Conservation (phyloP, 2,113 vertebrate genomes). For the Mirza zaza region DNA sequence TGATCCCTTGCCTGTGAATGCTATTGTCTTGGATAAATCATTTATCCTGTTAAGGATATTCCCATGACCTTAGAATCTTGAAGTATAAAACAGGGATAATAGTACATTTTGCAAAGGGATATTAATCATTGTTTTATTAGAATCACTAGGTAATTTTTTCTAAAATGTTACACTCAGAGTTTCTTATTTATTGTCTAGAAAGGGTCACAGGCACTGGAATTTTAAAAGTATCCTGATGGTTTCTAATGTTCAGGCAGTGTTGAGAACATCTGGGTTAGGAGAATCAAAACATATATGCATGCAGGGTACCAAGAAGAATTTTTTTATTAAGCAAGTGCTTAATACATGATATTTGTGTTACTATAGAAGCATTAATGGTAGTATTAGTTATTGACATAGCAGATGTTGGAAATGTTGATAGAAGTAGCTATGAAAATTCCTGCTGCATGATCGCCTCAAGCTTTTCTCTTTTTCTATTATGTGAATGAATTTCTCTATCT, state of each 20-base stretch:
- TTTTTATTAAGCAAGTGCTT: background rate
- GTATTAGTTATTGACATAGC: background rate
- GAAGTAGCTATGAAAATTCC: background rate
- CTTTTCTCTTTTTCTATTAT: background rate
- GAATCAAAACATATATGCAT: background rate
- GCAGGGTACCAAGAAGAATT: background rate
- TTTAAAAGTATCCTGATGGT: background rate
- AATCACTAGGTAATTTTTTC: background rate
- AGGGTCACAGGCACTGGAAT: background rate
- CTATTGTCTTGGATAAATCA: background rate
- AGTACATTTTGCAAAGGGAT: background rate
- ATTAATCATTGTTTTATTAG: background rate
- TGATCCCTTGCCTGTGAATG: background rate
- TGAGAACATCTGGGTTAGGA: background rate
- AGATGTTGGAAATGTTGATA: background rate
- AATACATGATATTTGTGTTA: background rate
- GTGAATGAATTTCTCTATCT: background rate
- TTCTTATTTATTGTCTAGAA: background rate
- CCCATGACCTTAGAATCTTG: background rate
- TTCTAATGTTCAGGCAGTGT: background rate
- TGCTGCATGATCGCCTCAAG: background rate
- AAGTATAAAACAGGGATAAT: background rate
- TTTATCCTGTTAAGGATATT: background rate
- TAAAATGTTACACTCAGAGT: background rate
- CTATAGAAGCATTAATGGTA: background rate